These are phyloP conservation scores for Oeneis ivallda DNA, from an alignment of 2,888 invertebrate species.

Conservation along the genomic window DNA sequence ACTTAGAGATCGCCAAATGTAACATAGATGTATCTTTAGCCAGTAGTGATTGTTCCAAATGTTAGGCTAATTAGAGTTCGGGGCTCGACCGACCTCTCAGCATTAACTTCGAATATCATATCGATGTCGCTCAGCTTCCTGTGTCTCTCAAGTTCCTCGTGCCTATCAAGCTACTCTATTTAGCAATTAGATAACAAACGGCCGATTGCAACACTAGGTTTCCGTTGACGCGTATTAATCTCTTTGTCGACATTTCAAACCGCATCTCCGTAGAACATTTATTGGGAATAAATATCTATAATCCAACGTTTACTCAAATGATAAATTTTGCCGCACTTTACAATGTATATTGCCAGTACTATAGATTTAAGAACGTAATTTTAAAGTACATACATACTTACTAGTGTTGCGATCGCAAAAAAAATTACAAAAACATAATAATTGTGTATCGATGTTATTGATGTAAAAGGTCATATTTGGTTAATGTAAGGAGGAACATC, in stretches of 20 bases:
- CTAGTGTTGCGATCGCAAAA: conserved; percentile 35
- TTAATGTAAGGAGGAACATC: conserved; percentile 45
- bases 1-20: conserved; percentile 80
- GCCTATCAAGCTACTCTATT: conserved; percentile 38
- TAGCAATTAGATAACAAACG: conserved; percentile 32
- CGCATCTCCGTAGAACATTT: neutral
- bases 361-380: conserved; percentile 14
- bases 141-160: conserved; percentile 39
- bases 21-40: conserved; percentile 78
- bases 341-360: conserved; percentile 15
- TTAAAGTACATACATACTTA: conserved; percentile 7
- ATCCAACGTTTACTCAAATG: neutral
- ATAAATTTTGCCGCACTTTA: conserved; percentile 3
- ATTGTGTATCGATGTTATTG: conserved; percentile 36
- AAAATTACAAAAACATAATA: conserved; percentile 29
- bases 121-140: conserved; percentile 38
- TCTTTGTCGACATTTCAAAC: conserved; percentile 1
- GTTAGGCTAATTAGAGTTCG: conserved; percentile 74
- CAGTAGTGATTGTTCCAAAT: conserved; percentile 80
- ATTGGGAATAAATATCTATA: neutral
- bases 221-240: neutral
- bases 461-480: conserved; percentile 39
- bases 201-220: conserved; percentile 24
- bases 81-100: conserved; percentile 56
- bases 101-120: conserved; percentile 42